phyloP scores from a whole-genome alignment of 2,113 vertebrate species.

The Cyphomyrus discorhynchus region DNA sequence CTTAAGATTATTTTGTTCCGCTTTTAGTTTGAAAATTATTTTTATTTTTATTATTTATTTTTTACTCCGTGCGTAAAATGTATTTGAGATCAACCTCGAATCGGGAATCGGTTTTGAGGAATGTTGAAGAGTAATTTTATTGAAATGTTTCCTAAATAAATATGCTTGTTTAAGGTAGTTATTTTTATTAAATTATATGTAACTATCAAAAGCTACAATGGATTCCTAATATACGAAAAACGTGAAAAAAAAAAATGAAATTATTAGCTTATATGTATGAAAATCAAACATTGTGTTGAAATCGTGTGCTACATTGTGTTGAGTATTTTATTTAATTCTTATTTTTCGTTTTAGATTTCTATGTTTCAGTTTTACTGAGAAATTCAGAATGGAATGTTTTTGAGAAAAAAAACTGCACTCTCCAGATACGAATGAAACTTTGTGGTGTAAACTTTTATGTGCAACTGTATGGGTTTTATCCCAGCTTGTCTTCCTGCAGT shows the following conservation, averaged over 20 bases:
- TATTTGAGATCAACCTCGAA: constrained; percentile 56
- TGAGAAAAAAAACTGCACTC: constrained; percentile 76
- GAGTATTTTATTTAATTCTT: constrained; percentile 43
- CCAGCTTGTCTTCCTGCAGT: constrained; percentile 87
- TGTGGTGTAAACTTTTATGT: constrained; percentile 77
- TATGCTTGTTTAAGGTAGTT: constrained; percentile 53
- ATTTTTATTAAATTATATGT: constrained; percentile 44
- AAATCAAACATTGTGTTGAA: constrained; percentile 61
- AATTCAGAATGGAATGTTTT: constrained; percentile 64
- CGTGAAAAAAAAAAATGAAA: constrained; percentile 42
- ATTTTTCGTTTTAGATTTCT: constrained; percentile 63
- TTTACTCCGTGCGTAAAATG: constrained; percentile 55
- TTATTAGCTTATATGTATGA: constrained; percentile 68
- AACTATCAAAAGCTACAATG: constrained; percentile 52
- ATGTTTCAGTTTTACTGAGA: constrained; percentile 54
- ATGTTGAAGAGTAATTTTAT: constrained; percentile 61
- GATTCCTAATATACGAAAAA: constrained; percentile 59
- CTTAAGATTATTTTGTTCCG: constrained; percentile 50
- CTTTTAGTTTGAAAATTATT: constrained; percentile 47
- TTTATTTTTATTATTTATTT: constrained; percentile 34
- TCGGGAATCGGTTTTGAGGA: constrained; percentile 41
- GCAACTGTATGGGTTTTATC: constrained; percentile 81
- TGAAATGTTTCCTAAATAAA: constrained; percentile 48
- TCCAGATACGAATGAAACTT: constrained; percentile 79
- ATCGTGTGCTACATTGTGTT: constrained; percentile 68